A percentile compares a stretch with the other conserved stretches of the same genome.
phyloP scores from a whole-genome alignment of 2,888 invertebrate genomes.

The Phoenoteleia sp. region DNA sequence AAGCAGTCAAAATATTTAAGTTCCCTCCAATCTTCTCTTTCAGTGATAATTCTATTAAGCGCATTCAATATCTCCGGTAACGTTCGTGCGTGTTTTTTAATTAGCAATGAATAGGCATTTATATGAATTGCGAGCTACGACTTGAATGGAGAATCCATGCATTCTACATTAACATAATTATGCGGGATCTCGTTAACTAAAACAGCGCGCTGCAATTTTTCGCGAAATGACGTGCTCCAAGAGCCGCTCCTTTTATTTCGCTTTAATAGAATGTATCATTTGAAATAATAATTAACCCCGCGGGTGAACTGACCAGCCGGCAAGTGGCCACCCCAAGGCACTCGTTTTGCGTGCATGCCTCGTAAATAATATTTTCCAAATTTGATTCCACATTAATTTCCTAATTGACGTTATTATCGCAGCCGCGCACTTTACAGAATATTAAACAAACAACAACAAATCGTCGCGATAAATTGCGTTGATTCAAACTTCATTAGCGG shows the following conservation, averaged over 20 bases:
- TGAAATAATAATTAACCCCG: constrained; percentile 34
- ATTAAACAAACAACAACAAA: constrained; percentile 32
- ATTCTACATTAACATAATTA: constrained; percentile 13
- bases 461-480: neutral
- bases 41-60: neutral
- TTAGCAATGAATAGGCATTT: constrained; percentile 17
- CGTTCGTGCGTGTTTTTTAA: constrained; percentile 14
- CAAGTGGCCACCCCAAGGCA: neutral
- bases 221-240: neutral
- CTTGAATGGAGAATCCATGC: neutral
- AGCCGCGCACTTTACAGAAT: neutral
- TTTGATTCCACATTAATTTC: constrained; percentile 19
- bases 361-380: constrained; percentile 10
- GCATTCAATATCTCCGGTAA: neutral
- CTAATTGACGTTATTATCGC: constrained; percentile 16
- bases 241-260: neutral
- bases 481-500: neutral
- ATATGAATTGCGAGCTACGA: constrained; percentile 4
- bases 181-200: neutral
- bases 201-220: neutral
- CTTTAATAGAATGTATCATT: constrained; percentile 4
- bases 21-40: neutral
- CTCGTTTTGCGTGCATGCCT: neutral
- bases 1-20: neutral
- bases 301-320: constrained; percentile 3